phyloP scores from a whole-genome alignment of 1,140 invertebrate genomes.

The Eurytemora carolleeae region DNA sequence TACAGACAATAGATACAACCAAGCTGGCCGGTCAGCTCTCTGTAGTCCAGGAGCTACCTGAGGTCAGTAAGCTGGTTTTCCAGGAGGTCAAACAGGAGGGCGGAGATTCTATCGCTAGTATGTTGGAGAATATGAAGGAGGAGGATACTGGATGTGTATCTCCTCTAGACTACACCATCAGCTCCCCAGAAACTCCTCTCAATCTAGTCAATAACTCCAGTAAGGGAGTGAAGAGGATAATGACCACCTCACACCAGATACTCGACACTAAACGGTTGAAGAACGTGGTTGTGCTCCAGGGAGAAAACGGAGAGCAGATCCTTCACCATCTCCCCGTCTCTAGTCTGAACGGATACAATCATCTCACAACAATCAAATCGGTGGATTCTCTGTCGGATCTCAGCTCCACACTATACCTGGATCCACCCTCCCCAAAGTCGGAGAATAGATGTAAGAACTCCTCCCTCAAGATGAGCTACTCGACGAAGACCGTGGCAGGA shows the following conservation, averaged over 20 bases:
- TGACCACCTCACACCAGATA: background rate
- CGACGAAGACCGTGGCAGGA: background rate
- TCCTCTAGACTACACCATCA: background rate
- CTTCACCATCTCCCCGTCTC: background rate
- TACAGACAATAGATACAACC: background rate
- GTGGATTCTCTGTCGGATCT: background rate
- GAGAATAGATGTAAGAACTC: background rate
- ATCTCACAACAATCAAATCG: background rate
- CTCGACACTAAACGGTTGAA: background rate
- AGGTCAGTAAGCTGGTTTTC: conserved; percentile 5
- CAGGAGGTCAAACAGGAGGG: conserved; percentile 4
- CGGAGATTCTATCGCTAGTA: background rate
- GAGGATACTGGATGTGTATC: background rate
- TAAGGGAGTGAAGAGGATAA: background rate
- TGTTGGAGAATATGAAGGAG: conserved; percentile 3
- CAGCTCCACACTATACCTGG: background rate
- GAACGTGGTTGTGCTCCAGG: background rate
- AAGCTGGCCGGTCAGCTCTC: background rate
- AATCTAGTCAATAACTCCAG: background rate
- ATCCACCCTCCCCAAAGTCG: background rate
- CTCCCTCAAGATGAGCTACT: background rate
- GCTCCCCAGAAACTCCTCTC: background rate
- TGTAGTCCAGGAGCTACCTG: conserved; percentile 6
- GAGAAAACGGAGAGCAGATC: background rate
- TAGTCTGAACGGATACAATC: background rate